Conservation (phyloP, 2,797 vertebrate genomes). For the Smutsia gigantea region DNA sequence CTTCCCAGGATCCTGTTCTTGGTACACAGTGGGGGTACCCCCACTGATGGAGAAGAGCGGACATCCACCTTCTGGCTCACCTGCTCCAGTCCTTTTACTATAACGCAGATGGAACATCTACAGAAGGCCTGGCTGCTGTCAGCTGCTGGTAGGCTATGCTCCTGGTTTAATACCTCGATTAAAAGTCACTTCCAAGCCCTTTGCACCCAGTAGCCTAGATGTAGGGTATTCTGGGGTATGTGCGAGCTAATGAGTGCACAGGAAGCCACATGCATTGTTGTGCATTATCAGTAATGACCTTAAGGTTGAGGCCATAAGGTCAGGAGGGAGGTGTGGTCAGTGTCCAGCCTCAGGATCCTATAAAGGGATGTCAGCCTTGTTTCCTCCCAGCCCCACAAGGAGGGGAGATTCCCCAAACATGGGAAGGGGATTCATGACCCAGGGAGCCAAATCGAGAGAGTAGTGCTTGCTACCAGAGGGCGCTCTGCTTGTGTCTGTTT, state of each 20-base stretch:
- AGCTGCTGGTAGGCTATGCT: not conserved
- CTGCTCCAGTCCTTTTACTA: not conserved
- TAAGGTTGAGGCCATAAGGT: accelerated
- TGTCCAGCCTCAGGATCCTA: not conserved
- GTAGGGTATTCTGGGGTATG: not conserved
- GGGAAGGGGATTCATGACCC: not conserved
- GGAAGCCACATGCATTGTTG: accelerated
- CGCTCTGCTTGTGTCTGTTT: not conserved
- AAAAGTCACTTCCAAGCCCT: not conserved
- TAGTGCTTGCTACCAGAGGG: not conserved
- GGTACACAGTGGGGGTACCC: not conserved
- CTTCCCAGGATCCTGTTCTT: not conserved
- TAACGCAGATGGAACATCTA: not conserved
- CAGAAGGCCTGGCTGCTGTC: not conserved
- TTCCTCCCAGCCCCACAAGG: not conserved
- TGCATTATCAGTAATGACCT: not conserved
- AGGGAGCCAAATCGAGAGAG: not conserved
- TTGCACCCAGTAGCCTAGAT: not conserved
- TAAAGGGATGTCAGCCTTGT: not conserved
- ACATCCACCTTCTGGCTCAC: not conserved
- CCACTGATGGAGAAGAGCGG: not conserved
- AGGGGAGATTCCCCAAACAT: too few relatives aligned
- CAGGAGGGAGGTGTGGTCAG: not conserved
- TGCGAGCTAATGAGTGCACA: not conserved
- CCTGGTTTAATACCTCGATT: not conserved